These are phyloP conservation scores for Calcarius ornatus DNA, from an alignment of 2,113 vertebrate species.

Conservation along the genomic window DNA sequence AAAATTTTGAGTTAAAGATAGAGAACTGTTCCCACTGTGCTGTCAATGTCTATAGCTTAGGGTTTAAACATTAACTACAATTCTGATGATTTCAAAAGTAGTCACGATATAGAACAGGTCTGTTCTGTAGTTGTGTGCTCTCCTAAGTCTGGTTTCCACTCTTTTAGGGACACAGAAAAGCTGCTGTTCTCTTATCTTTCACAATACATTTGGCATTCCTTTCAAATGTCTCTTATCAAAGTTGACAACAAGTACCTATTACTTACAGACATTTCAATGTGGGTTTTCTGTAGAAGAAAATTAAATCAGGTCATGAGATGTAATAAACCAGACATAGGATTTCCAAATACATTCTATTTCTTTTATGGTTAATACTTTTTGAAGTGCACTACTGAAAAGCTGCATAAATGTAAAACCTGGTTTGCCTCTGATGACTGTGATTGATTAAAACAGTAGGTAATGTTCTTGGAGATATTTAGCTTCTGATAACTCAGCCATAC, in stretches of 20 bases:
- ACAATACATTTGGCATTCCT: slow-evolving; percentile 32
- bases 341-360: slow-evolving; percentile 44
- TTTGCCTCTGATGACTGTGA: slow-evolving; percentile 21
- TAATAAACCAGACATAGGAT: slow-evolving; percentile 30
- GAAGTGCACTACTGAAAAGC: slow-evolving; percentile 3
- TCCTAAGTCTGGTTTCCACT: background rate
- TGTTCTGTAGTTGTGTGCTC: background rate
- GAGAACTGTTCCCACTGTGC: background rate
- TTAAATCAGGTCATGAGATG: slow-evolving; percentile 54
- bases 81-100: background rate
- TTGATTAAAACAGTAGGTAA: slow-evolving; percentile 21
- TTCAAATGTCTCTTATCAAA: slow-evolving; percentile 48
- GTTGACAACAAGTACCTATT: slow-evolving; percentile 47
- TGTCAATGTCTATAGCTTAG: background rate
- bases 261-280: slow-evolving; percentile 46
- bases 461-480: slow-evolving; percentile 7
- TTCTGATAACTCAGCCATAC: slow-evolving; percentile 7
- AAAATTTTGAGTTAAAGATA: background rate
- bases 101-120: background rate
- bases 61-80: background rate
- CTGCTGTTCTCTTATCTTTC: slow-evolving; percentile 24
- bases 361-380: slow-evolving; percentile 34
- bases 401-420: slow-evolving; percentile 2
- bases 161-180: background rate
- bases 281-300: slow-evolving; percentile 38